Conservation (phyloP, 2,113 vertebrate species). For the Leptodactylus fuscus region DNA sequence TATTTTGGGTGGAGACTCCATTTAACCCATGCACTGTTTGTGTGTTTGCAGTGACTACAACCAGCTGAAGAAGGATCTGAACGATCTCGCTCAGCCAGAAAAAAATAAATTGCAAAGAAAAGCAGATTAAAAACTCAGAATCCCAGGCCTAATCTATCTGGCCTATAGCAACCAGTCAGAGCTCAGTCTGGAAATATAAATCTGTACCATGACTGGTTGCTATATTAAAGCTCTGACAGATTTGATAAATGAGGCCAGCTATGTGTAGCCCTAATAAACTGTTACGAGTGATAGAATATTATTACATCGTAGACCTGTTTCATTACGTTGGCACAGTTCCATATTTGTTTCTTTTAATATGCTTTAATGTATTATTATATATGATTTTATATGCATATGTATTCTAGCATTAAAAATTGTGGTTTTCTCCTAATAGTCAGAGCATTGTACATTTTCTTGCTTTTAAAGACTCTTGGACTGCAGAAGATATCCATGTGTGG, state of each 20-base stretch:
- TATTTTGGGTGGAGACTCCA: not conserved
- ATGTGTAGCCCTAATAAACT: no score
- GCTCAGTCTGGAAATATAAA: not conserved
- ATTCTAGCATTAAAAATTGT: not conserved
- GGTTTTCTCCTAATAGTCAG: no score
- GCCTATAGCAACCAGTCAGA: not conserved
- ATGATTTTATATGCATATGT: not conserved
- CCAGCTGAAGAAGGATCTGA: constrained; percentile 86
- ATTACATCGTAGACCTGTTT: not conserved
- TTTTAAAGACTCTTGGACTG: no score
- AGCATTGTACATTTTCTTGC: no score
- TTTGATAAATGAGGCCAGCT: no score
- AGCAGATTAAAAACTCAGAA: constrained; percentile 72
- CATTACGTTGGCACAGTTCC: not conserved
- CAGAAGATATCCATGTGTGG: no score
- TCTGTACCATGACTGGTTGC: not conserved
- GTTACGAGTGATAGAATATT: not conserved
- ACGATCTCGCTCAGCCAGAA: constrained; percentile 87
- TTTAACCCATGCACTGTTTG: not conserved
- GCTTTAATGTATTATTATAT: not conserved
- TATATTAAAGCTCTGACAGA: no score
- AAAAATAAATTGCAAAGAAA: constrained; percentile 89
- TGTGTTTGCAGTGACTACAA: constrained; percentile 78
- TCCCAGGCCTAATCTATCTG: not conserved
- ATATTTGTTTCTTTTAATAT: not conserved